Evolutionary conservation across 2,797 vertebrate genomes (phyloP).

Genomic region (Enteromius trimaculatus): DNA sequence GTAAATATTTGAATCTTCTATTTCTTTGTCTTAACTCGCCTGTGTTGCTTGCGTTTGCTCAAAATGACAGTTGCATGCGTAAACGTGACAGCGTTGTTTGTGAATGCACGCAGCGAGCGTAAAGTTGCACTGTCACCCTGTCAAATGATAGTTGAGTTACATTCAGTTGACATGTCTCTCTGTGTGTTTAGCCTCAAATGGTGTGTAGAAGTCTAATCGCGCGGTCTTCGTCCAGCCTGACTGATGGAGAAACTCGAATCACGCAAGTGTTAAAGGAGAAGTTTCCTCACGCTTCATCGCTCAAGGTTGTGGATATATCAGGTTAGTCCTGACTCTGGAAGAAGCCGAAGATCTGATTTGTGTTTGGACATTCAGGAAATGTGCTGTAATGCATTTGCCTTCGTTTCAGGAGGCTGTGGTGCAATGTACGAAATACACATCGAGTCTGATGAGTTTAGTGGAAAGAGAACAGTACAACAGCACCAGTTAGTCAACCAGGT

Average conservation of each 20-base stretch:
- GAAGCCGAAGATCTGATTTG: not conserved
- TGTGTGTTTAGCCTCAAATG: constrained; percentile 20
- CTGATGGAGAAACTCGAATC: constrained; percentile 83
- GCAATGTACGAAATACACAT: constrained; percentile 97
- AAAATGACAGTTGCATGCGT: not conserved
- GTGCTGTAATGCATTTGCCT: not conserved
- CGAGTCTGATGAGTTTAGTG: constrained; percentile 91
- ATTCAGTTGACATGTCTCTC: not conserved
- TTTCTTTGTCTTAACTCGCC: not conserved
- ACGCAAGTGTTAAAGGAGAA: constrained; percentile 79
- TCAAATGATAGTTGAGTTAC: not conserved
- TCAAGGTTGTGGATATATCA: constrained; percentile 90
- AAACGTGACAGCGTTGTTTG: not conserved
- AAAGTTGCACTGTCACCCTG: not conserved
- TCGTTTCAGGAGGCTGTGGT: constrained; percentile 87
- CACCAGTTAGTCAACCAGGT: constrained; percentile 95
- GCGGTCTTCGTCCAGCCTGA: constrained; percentile 75
- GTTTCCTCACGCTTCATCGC: constrained; percentile 84
- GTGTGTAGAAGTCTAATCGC: constrained; percentile 43
- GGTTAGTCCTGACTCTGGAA: constrained; percentile 68
- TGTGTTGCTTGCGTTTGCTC: not conserved
- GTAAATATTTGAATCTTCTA: constrained; percentile 2
- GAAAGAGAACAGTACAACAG: constrained; percentile 90
- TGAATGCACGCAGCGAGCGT: not conserved
- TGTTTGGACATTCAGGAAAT: not conserved